Conservation (phyloP, 2,797 vertebrate genomes). For the Clarias platycephalus region DNA sequence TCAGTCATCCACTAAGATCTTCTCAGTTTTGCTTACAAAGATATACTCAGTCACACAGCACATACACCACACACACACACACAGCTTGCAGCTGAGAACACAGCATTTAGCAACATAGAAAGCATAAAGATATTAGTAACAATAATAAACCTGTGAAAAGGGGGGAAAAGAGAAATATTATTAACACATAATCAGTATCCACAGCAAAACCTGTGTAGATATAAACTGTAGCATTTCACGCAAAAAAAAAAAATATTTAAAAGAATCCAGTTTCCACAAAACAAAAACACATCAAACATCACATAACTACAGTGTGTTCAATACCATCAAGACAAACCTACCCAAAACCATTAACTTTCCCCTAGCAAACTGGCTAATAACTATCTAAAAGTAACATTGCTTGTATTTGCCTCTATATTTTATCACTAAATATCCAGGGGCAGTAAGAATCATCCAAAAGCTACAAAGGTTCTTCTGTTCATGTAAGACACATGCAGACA, state of each 20-base stretch:
- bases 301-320: background rate
- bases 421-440: background rate
- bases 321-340: background rate
- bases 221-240: constrained; percentile 1
- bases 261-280: background rate
- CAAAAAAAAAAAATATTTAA: no score
- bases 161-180: constrained; percentile 31
- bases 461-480: background rate
- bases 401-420: background rate
- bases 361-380: background rate
- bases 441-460: background rate
- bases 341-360: no score
- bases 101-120: constrained; percentile 72
- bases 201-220: constrained; percentile 13
- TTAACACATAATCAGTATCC: constrained; percentile 36
- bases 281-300: background rate
- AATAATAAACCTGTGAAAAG: constrained; percentile 43
- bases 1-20: constrained; percentile 42
- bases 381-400: background rate
- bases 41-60: constrained; percentile 33
- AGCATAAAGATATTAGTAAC: constrained; percentile 63
- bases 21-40: constrained; percentile 39
- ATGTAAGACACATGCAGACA: background rate
- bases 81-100: constrained; percentile 55
- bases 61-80: constrained; percentile 47